phyloP scores from a whole-genome alignment of 1,140 invertebrate species.

The Sinella curviseta region DNA sequence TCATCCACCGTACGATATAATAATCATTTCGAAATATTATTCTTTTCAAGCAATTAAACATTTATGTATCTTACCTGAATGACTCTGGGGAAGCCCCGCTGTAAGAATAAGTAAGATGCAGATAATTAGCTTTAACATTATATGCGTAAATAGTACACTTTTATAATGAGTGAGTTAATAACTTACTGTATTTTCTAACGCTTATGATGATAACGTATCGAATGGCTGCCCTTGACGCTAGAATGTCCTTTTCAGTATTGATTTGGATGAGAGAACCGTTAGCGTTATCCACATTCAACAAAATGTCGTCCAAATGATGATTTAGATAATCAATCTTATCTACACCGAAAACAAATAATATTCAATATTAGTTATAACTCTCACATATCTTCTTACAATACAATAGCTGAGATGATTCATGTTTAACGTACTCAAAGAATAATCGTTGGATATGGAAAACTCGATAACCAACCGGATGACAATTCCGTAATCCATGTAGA shows the following conservation, averaged over 20 bases:
- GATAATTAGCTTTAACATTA: too few species aligned
- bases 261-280: conserved; percentile 35
- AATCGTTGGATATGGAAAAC: background rate
- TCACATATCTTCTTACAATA: background rate
- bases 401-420: background rate
- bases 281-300: background rate
- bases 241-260: conserved; percentile 24
- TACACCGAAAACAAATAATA: too few species aligned
- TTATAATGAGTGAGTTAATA: too few species aligned
- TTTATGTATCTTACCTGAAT: too few species aligned
- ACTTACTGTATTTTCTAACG: background rate
- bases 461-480: background rate
- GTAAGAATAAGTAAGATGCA: too few species aligned
- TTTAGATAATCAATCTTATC: background rate
- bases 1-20: too few species aligned
- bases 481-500: background rate
- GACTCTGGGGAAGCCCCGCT: background rate
- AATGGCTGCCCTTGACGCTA: background rate
- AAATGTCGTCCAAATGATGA: background rate
- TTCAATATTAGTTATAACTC: background rate
- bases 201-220: conserved; percentile 15
- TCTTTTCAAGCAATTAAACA: too few species aligned
- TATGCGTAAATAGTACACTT: too few species aligned
- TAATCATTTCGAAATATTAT: too few species aligned
- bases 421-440: background rate